Percentiles rank a stretch among this genome's conserved stretches.
phyloP scores from a whole-genome alignment of 1,140 invertebrate genomes.

The Carposina sasakii region DNA sequence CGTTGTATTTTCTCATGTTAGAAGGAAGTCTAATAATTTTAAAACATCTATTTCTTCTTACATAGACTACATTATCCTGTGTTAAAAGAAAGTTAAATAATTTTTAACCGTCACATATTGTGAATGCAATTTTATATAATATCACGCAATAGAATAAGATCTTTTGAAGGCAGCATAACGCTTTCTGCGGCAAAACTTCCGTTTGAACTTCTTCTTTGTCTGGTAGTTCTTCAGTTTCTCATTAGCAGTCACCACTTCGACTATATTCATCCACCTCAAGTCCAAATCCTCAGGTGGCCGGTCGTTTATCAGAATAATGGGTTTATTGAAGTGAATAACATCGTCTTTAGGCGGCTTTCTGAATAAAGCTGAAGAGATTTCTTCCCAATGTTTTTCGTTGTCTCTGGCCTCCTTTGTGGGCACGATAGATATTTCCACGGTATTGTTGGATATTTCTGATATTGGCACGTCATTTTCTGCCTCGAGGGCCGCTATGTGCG shows the following conservation, averaged over 20 bases:
- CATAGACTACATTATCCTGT: too few species aligned
- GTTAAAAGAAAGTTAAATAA: too few species aligned
- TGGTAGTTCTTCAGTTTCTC: constrained; percentile 52
- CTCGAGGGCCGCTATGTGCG: constrained; percentile 28
- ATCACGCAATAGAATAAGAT: constrained; percentile 53
- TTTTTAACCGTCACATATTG: too few species aligned
- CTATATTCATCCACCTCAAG: constrained; percentile 48
- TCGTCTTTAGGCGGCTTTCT: constrained; percentile 35
- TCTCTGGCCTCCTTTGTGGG: constrained; percentile 39
- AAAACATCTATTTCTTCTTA: too few species aligned
- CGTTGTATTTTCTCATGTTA: too few species aligned
- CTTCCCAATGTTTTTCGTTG: constrained; percentile 28
- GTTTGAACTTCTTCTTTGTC: constrained; percentile 40
- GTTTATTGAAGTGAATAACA: constrained; percentile 37
- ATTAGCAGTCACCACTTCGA: constrained; percentile 40
- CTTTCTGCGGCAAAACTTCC: constrained; percentile 54
- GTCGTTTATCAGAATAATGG: constrained; percentile 60
- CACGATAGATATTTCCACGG: constrained; percentile 40
- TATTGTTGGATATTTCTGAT: constrained; percentile 37
- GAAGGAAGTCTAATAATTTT: too few species aligned
- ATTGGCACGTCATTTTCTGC: constrained; percentile 29
- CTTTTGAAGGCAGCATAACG: constrained; percentile 51
- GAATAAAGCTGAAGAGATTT: constrained; percentile 28
- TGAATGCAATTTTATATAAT: too few species aligned
- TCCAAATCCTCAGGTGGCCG: constrained; percentile 53